phyloP scores from a whole-genome alignment of 2,113 vertebrate genomes.

The Anas platyrhynchos region DNA sequence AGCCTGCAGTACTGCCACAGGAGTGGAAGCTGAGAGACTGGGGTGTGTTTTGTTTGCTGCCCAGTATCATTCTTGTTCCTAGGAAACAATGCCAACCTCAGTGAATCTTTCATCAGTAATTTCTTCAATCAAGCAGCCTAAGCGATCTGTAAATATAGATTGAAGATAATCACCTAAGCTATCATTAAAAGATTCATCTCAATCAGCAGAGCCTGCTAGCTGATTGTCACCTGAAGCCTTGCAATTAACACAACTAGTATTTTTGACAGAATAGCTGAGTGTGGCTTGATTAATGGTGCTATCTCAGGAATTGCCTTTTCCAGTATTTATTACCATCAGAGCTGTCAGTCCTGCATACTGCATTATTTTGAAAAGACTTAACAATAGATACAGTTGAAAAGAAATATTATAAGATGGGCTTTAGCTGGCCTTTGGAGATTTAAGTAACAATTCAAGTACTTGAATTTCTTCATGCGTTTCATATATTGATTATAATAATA shows the following conservation, averaged over 20 bases:
- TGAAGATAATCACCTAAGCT: conserved; percentile 16
- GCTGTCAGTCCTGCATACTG: background rate
- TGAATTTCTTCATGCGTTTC: background rate
- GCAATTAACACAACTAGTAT: conserved; percentile 33
- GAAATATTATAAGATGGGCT: background rate
- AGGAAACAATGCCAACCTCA: background rate
- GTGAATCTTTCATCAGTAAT: background rate
- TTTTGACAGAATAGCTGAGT: conserved; percentile 18
- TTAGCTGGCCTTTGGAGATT: background rate
- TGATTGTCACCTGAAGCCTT: conserved; percentile 35
- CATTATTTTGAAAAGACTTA: background rate
- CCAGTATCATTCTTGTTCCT: background rate
- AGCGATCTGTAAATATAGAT: conserved; percentile 6
- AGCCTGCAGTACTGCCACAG: background rate
- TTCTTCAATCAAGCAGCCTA: conserved; percentile 8
- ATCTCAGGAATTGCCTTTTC: background rate
- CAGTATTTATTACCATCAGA: background rate
- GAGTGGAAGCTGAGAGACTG: background rate
- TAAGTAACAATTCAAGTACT: background rate
- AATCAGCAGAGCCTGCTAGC: conserved; percentile 14
- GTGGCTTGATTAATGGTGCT: conserved; percentile 6
- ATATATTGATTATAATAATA: background rate
- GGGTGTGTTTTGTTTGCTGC: background rate
- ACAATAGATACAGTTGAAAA: background rate
- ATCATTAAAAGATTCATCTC: conserved; percentile 26